These are phyloP conservation scores for Gymnoscelis rufifasciata DNA, from an alignment of 2,888 invertebrate species.

Conservation along the genomic window DNA sequence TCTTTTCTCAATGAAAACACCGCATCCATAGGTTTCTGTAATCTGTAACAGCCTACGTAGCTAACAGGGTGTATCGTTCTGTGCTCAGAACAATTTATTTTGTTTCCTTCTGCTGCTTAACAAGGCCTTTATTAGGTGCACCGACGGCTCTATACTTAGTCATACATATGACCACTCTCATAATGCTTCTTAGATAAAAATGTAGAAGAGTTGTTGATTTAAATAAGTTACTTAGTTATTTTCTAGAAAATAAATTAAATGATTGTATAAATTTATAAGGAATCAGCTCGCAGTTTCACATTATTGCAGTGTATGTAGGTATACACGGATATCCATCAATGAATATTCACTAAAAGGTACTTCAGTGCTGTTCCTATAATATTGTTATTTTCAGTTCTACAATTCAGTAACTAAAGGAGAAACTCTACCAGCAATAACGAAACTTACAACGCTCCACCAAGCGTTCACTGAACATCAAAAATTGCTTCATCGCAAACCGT, in stretches of 20 bases:
- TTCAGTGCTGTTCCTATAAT: too few species aligned
- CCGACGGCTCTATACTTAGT: slow-evolving; percentile 1
- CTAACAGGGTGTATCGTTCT: slow-evolving; percentile 43
- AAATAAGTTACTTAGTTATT: not conserved
- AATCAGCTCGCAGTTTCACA: too few species aligned
- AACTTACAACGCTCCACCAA: too few species aligned
- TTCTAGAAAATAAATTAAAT: too few species aligned
- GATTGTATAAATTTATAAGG: too few species aligned
- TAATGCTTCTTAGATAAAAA: not conserved
- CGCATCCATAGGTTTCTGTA: slow-evolving; percentile 6
- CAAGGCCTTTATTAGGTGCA: slow-evolving; percentile 11
- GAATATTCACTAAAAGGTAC: too few species aligned
- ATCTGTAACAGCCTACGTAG: slow-evolving; percentile 7
- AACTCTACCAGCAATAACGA: too few species aligned
- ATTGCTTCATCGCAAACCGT: slow-evolving; percentile 9
- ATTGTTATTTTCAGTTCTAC: too few species aligned
- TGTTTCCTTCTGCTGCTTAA: slow-evolving; percentile 16
- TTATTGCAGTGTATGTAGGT: too few species aligned
- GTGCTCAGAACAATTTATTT: slow-evolving; percentile 38
- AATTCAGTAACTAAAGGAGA: too few species aligned
- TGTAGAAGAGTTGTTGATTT: not conserved
- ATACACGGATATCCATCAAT: too few species aligned
- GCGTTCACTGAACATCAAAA: slow-evolving; percentile 5
- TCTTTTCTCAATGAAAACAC: not conserved
- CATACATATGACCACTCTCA: too few species aligned